Evolutionary conservation across 2,888 invertebrate species (phyloP), one percentile per base, ranked within the genome.

Genomic region (Ditula angustiorana): DNA sequence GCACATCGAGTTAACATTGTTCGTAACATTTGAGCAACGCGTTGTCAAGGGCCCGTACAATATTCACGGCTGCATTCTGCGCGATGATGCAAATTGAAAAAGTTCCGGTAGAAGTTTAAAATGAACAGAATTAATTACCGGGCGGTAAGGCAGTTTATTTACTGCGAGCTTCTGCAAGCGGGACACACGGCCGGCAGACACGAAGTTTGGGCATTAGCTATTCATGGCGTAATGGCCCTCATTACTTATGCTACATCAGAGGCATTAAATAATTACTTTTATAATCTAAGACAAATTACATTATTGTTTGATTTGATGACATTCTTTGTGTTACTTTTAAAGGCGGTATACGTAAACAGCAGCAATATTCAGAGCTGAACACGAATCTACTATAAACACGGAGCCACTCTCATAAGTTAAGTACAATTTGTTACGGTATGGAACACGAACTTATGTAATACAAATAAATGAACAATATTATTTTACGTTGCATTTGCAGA

Each of bases 41-140:
- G 41, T 60, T 67, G 72, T 68, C 41, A 57, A 73, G 67, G 62
- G 62, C 65, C 73, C 16, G 16, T 74, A 58, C 52, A 67, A 60
- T 64, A 75, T 71, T 69, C 61, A 66, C 61, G 26, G 66, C 63
- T 74, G 76, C 75, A 77, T 69, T 68, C 67, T 71, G 70, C 69
- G 70, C 73, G 66, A 75, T 76, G 76, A 82, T 83, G 82, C 80
- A 84, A 85, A 86, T 86, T 83, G 79, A 82, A 83, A 86, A 87
- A 86, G 77, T 87, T 85, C 61, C 61, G 52, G 50, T 50, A 65
- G 69, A 76, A 75, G 75, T 79, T 76, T 67, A 75, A 71, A 75
- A 79, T 78, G 67, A 76, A 80, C 77, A 75, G 74, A 83, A 83
- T 81, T 82, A 82, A 85, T 84, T 82, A 77, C 61, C 24, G 53